Percentiles rank a stretch among this genome's conserved stretches.
Evolutionary conservation across 1,140 invertebrate genomes (phyloP).

Genomic region (Leptinotarsa defecta): DNA sequence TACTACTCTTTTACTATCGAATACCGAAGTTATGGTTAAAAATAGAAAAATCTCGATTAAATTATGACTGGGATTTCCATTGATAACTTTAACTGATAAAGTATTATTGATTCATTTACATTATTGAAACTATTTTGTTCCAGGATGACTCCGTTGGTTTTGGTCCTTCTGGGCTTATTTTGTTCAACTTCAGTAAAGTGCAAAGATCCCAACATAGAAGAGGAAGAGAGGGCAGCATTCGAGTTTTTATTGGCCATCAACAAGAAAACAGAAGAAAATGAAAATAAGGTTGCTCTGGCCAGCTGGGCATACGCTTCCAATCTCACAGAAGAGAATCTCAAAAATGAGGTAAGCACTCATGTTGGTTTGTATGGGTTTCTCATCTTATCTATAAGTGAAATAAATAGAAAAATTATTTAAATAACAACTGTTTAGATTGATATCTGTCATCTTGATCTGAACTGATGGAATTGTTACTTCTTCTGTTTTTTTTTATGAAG

Average conservation of each 20-base stretch:
- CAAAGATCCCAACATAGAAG: conserved; percentile 59
- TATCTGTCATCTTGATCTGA: too few species aligned
- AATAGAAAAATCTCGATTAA: too few species aligned
- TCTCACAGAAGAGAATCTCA: conserved; percentile 72
- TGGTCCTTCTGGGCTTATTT: conserved; percentile 3
- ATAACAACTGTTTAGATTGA: too few species aligned
- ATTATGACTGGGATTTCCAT: not conserved
- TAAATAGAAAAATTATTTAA: too few species aligned
- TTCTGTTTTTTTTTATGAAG: too few species aligned
- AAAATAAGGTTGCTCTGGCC: conserved; percentile 61
- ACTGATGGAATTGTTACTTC: too few species aligned
- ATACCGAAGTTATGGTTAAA: too few species aligned
- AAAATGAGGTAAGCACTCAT: conserved; percentile 55
- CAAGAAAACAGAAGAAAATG: conserved; percentile 60
- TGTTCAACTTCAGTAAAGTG: not conserved
- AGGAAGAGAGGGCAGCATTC: conserved; percentile 64
- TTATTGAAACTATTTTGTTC: not conserved
- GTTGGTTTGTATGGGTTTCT: too few species aligned
- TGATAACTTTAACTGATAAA: not conserved
- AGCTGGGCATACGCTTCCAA: conserved; percentile 77
- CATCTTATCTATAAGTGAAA: too few species aligned
- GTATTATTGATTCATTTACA: not conserved
- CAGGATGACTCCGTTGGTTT: conserved; percentile 11
- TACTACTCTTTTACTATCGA: too few species aligned
- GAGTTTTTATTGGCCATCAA: conserved; percentile 66